These are phyloP conservation scores for Sciurus carolinensis DNA, from an alignment of 2,797 vertebrate species.

Conservation along the genomic window DNA sequence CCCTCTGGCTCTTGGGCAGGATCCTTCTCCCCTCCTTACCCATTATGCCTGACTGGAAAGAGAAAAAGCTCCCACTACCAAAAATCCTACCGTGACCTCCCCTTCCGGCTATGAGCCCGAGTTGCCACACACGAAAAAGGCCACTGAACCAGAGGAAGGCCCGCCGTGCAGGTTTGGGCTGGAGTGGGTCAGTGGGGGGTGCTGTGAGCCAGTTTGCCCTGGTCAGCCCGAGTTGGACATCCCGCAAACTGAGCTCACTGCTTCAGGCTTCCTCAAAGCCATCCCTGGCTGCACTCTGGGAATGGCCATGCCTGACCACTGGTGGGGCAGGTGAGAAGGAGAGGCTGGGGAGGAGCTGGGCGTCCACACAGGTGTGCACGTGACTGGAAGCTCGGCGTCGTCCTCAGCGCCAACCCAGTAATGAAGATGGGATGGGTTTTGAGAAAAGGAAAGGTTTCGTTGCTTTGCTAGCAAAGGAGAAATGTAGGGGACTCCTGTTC, in stretches of 20 bases:
- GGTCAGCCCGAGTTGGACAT: too few species aligned
- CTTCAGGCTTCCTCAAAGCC: neutral
- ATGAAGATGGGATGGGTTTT: too few species aligned
- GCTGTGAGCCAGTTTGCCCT: fast-evolving
- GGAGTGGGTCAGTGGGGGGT: neutral
- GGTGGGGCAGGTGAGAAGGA: neutral
- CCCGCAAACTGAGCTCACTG: neutral
- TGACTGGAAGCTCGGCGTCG: too few species aligned
- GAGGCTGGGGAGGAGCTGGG: neutral
- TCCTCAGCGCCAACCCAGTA: too few species aligned
- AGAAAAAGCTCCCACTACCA: neutral
- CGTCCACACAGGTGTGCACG: fast-evolving
- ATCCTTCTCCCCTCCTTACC: neutral
- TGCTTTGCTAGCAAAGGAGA: too few species aligned
- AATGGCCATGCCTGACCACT: neutral
- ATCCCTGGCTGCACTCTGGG: neutral
- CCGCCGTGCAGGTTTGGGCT: neutral
- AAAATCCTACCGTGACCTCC: neutral
- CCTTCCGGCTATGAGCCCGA: neutral
- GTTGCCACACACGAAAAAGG: neutral
- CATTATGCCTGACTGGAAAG: neutral
- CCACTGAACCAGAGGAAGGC: too few species aligned
- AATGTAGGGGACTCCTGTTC: too few species aligned
- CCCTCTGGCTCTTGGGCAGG: too few species aligned
- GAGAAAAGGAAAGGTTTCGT: too few species aligned